Percentiles rank a stretch among this genome's conserved stretches.
Evolutionary conservation across 1,140 invertebrate species (phyloP).

Genomic region (Diorhabda elongata): DNA sequence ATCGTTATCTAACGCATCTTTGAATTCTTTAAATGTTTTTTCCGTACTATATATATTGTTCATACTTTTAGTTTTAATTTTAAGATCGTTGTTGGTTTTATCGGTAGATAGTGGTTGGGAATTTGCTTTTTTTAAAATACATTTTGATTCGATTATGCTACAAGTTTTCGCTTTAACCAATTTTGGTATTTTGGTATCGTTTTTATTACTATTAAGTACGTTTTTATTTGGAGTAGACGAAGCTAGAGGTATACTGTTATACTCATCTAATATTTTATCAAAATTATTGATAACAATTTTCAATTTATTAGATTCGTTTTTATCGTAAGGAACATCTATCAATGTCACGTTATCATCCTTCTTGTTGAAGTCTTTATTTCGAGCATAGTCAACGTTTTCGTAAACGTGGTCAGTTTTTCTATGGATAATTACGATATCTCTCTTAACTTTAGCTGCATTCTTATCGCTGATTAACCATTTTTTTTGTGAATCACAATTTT

Average conservation of each 20-base stretch:
- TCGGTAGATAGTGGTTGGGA: constrained; percentile 21
- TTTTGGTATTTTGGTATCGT: constrained; percentile 43
- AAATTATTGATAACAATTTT: constrained; percentile 60
- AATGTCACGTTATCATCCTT: not conserved
- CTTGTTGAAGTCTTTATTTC: not conserved
- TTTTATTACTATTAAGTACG: constrained; percentile 22
- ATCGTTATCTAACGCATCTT: not conserved
- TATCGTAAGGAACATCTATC: constrained; percentile 26
- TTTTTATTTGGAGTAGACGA: constrained; percentile 5
- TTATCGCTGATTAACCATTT: constrained; percentile 28
- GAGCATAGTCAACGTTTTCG: constrained; percentile 50
- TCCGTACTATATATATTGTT: constrained; percentile 14
- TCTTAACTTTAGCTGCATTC: constrained; percentile 21
- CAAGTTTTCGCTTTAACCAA: constrained; percentile 60
- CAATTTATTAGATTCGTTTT: constrained; percentile 52
- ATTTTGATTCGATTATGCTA: constrained; percentile 59
- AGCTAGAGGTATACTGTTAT: constrained; percentile 23
- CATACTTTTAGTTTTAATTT: constrained; percentile 34
- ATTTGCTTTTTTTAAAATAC: constrained; percentile 53
- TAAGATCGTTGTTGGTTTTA: not conserved
- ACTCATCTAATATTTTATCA: constrained; percentile 58
- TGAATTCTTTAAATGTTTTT: not conserved
- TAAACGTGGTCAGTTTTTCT: constrained; percentile 36
- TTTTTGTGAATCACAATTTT: constrained; percentile 32
- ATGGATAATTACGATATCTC: constrained; percentile 17